Base-by-base conservation (phyloP, 2,797 vertebrate species). In the Liasis olivaceus region DNA sequence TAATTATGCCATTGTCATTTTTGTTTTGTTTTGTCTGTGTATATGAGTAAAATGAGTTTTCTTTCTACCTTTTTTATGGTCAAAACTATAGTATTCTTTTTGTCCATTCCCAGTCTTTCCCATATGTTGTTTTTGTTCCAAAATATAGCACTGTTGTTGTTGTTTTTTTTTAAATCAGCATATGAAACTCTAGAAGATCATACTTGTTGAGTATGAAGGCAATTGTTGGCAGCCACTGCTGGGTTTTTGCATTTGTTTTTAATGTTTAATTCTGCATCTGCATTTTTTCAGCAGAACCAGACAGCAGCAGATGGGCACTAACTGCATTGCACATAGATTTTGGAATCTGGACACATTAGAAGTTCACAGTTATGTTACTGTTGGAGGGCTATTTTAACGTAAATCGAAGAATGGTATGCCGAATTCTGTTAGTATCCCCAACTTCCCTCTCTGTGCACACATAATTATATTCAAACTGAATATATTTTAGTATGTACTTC, bases 271-370 rank as follows among this genome's bases (percentile, higher is more conserved):
- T 97, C 94, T 92, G 93, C 94, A 94, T 97, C 97, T 98, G 97
- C 95, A 93, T 97, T 98, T 97, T 96, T 97, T 97, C 97, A 97
- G 94, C 95, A 95, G 94, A 97, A 95, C 93, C 96, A 97, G 96
- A 96, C 94, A 95, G 94, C 92, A 94, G 42, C 96, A 97, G 96
- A 97, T 96, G 96, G 96, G 91, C 93, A 96, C 93, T 96, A 96
- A 96, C 94, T 95, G 97, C 89, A 91, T 95, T 94, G 93, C 91
- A 2, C 93, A 92, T 88, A 91, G 95, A 95, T 86, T 93, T 93
- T 7, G 95, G 95, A 95, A 95, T 96, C 94, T 95, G 95, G 0
- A 93, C 93, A 92, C 95, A 95, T 93, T 91, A 87, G 85, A 86
- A 93, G 90, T 93, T 94, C 89, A 94, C 87, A 85, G 60, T 77